Evolutionary conservation across 1,140 invertebrate species (phyloP), one percentile per base, ranked within the genome.

Genomic region (Neodiprion pinetum): DNA sequence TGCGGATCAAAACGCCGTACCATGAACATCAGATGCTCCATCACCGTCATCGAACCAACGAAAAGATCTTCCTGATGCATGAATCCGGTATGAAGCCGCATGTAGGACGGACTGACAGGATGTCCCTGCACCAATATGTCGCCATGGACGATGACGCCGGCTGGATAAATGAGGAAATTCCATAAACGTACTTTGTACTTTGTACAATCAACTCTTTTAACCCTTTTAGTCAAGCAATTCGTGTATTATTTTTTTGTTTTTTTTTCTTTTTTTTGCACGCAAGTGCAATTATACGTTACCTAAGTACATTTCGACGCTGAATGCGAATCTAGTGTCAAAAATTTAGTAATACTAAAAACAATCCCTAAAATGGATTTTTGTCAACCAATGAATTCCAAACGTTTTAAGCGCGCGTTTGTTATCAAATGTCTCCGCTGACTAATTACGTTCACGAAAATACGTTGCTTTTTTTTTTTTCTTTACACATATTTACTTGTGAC

Each of bases 1-100:
- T 5, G 5, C 28, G 28, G 1, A 40, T 40, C 28, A 40, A 40
- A 40, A 40, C 28, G 28, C 28, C 28, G 86, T 87, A 96, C 96
- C 94, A 97, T 97, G 78, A 98, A 97, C 77, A 91, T 92, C 14
- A 99, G 91, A 83, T 98, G 96, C 86, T 99, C 97, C 68, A 91
- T 88, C 40, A 98, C 96, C 0, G 96, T 98, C 74, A 98, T 91
- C 10, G 93, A 93, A 1, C 93, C 94, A 53, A 97, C 92, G 82
- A 98, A 98, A 48, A 98, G 89, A 83, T 98, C 96, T 75, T 97
- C 95, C 86, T 99, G 98, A 81, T 98, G 95, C 85, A 99, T 96
- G 85, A 96, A 99, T 0, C 96, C 97, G 75, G 95, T 97, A 53
- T 97, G 89, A 74, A 91, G 90, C 79, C 93, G 93, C 91, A 97